Conservation (phyloP, 1,140 invertebrate species). For the Ridgeia piscesae region DNA sequence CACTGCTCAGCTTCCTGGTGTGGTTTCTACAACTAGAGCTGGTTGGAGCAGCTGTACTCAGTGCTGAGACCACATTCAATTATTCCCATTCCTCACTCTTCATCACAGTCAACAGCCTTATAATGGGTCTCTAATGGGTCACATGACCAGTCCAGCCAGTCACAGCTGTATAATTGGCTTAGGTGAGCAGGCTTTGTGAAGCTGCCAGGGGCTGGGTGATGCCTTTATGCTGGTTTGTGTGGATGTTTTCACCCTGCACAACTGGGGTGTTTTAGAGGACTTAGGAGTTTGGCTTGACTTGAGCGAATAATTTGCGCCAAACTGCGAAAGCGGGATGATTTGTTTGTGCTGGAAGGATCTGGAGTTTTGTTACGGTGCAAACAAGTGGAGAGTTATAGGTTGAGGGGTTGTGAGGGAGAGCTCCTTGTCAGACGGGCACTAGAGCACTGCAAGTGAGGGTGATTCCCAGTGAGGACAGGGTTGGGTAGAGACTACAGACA, state of each 20-base stretch:
- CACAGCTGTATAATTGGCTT: not conserved
- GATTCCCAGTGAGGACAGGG: not conserved
- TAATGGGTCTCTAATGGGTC: not conserved
- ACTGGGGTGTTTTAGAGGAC: not conserved
- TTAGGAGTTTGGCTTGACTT: not conserved
- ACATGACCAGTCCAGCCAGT: not conserved
- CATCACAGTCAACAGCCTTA: not conserved
- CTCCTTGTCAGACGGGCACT: not conserved
- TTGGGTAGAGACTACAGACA: not conserved
- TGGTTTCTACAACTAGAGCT: not conserved
- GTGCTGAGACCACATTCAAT: not conserved
- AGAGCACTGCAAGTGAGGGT: not conserved
- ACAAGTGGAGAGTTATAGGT: not conserved
- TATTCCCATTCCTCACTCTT: not conserved
- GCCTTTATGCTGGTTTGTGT: not conserved
- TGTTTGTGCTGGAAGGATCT: not conserved
- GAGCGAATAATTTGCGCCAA: not conserved
- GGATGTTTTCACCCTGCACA: not conserved
- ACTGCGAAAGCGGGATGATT: not conserved
- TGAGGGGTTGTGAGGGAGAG: not conserved
- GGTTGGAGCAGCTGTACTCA: not conserved
- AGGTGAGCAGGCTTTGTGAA: not conserved
- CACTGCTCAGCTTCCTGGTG: not conserved
- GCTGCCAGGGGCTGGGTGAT: not conserved
- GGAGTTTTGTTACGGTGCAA: not conserved